phyloP scores from a whole-genome alignment of 2,888 invertebrate species.

The Cheilosia vulpina region DNA sequence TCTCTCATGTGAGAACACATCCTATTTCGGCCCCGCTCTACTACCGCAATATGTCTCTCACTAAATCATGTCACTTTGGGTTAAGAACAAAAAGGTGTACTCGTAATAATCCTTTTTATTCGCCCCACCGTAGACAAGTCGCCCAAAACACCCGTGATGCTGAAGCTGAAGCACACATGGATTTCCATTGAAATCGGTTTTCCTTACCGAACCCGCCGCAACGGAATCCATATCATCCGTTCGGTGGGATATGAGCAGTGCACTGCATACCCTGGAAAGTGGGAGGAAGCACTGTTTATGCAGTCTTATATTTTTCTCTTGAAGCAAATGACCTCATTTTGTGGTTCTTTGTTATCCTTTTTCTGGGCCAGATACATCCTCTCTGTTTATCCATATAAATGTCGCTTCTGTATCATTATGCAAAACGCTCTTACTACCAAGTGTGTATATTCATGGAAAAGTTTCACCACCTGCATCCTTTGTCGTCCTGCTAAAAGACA shows the following conservation, averaged over 20 bases:
- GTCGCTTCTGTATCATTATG: constrained; percentile 32
- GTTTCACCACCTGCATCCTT: constrained; percentile 17
- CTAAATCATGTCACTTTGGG: constrained; percentile 69
- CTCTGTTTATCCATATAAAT: constrained; percentile 28
- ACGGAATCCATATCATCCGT: constrained; percentile 9
- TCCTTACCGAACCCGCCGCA: background rate
- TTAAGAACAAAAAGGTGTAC: constrained; percentile 26
- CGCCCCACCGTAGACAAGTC: background rate
- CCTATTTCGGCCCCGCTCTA: constrained; percentile 27
- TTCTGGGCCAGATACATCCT: background rate
- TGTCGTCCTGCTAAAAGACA: constrained; percentile 1
- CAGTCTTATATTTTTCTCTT: constrained; percentile 6
- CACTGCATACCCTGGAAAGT: background rate
- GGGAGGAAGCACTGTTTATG: background rate
- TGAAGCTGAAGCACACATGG: constrained; percentile 7
- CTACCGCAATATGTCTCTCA: constrained; percentile 63
- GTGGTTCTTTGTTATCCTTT: constrained; percentile 34
- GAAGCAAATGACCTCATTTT: constrained; percentile 46
- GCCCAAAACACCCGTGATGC: background rate
- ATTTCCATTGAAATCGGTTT: constrained; percentile 22
- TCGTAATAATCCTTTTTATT: constrained; percentile 59
- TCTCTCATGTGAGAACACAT: constrained; percentile 19
- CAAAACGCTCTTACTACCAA: background rate
- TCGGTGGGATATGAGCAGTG: background rate
- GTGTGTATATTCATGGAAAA: constrained; percentile 25